Evolutionary conservation across 1,140 invertebrate species (phyloP), one percentile per base, ranked within the genome.

Genomic region (Zaprionus davidi): DNA sequence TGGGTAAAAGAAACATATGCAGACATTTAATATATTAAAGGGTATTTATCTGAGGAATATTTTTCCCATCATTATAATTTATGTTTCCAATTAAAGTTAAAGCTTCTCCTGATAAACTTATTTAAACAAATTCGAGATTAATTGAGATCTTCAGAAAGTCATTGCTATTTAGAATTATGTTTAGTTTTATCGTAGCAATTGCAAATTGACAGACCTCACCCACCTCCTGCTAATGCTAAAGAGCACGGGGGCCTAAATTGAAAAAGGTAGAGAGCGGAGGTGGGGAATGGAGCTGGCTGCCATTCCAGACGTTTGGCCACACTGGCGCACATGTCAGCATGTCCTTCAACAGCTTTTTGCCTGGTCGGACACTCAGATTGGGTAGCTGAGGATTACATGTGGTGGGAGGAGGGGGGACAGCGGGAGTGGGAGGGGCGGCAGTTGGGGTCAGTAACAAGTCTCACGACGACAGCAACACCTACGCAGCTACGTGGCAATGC

Each of bases 261-360:
- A 86, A 86, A 76, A 69, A 66, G 67, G 79, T 24, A 20, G 9
- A 24, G 20, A 46, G 41, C 41, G n/a, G n/a, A 9, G 46, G 5
- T 22, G 17, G 46, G 17, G 6, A 5, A 20, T 3, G 46, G 11
- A 20, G 17, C 38, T 70, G 74, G 75, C 76, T 82, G 76, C 49
- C 66, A 73, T 82, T 82, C 38, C 49, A 63, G 44, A 51, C 71
- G 77, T 58, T 65, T 58, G 41, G 41, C 63, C 63, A 55, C 66
- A 46, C 59, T 24, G 67, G 67, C 67, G 58, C 66, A 78, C 83
- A 87, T 87, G 80, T 83, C 83, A 87, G 76, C 83, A 78, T 73
- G 79, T 80, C 77, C 71, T 78, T 75, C 83, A 87, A 80, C 83
- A 87, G 83, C 83, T 87, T 82, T 87, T 81, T 71, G 76, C 72